Evolutionary conservation across 2,113 vertebrate genomes (phyloP).

Genomic region (Chlorocebus sabaeus): DNA sequence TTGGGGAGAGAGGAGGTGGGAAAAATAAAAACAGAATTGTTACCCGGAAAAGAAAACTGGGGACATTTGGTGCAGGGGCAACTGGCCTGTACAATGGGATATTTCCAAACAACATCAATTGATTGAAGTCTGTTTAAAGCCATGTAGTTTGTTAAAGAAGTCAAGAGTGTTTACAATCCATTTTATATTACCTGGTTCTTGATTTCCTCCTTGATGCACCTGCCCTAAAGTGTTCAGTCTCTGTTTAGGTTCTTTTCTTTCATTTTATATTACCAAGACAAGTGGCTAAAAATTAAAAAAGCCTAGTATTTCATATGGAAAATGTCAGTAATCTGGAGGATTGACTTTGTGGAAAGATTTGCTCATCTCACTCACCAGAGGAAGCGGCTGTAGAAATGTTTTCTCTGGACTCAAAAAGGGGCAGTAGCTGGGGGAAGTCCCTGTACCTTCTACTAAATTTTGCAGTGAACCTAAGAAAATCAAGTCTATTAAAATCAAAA

Average conservation of each 20-base stretch:
- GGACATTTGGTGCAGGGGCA: fast-evolving
- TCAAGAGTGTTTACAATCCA: not conserved
- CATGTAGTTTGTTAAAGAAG: not conserved
- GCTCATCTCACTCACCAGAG: not conserved
- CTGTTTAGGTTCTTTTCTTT: not conserved
- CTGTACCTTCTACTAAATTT: not conserved
- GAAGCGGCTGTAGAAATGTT: not conserved
- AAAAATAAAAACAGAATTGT: not conserved
- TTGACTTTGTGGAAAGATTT: not conserved
- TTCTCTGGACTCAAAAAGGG: not conserved
- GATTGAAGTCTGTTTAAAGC: not conserved
- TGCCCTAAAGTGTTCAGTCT: not conserved
- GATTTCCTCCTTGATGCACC: not conserved
- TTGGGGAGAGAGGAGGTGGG: too few species aligned
- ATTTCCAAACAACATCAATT: not conserved
- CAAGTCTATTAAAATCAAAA: not conserved
- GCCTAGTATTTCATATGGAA: not conserved
- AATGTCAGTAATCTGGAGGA: not conserved
- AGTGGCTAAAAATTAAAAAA: not conserved
- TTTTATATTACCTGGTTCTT: not conserved
- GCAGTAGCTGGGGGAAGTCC: not conserved
- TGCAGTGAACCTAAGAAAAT: not conserved
- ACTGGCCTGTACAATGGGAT: fast-evolving
- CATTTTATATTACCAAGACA: not conserved
- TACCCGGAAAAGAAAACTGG: not conserved